Conservation (phyloP, 2,888 invertebrate genomes). For the Sabatieria punctata region DNA sequence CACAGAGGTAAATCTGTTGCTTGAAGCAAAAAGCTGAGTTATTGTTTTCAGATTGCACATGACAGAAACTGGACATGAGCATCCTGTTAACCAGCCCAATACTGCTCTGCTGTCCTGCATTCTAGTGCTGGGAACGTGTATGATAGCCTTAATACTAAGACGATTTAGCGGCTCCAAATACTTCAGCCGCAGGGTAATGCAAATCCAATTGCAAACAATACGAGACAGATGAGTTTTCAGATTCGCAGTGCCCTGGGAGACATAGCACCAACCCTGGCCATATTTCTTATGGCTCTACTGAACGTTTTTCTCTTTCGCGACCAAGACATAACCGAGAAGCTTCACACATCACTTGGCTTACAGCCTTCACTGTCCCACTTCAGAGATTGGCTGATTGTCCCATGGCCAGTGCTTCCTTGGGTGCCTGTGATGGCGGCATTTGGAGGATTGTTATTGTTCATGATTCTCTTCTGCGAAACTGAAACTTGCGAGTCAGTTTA, state of each 20-base stretch:
- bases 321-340: conserved; percentile 57
- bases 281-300: conserved; percentile 63
- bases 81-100: conserved; percentile 52
- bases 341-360: conserved; percentile 57
- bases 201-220: no score
- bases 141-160: conserved; percentile 74
- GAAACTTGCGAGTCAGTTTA: conserved; percentile 85
- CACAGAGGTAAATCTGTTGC: no score
- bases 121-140: conserved; percentile 71
- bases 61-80: no score
- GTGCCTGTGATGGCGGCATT: conserved; percentile 60
- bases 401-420: no score
- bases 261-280: conserved; percentile 89
- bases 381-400: no score
- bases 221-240: no score
- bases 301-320: conserved; percentile 57
- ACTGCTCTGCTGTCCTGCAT: conserved; percentile 81
- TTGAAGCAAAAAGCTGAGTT: no score
- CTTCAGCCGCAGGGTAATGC: conserved; percentile 71
- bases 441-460: conserved; percentile 72
- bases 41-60: no score
- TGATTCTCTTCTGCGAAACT: conserved; percentile 64
- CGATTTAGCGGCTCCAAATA: conserved; percentile 86
- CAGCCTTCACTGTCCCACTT: no score
- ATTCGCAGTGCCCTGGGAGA: conserved; percentile 69